Base-by-base conservation (phyloP, 2,888 invertebrate species). In the Mesorhabditis spiculigera region DNA sequence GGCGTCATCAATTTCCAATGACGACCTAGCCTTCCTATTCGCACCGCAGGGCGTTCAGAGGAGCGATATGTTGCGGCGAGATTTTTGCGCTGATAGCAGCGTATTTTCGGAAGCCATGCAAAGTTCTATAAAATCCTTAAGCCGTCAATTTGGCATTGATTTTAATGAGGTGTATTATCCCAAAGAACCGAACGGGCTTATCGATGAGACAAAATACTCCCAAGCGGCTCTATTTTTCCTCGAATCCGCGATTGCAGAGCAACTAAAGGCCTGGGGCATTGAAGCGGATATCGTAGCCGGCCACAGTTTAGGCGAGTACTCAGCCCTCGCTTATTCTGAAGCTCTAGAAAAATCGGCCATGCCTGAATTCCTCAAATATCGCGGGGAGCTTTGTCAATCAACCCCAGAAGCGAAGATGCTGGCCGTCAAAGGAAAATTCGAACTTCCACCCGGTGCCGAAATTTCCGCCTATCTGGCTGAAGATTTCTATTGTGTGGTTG, bases 301-400 rank as follows among this genome's bases (percentile, higher is more conserved):
- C 5, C 84, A 84, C 64, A 80, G 80, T 65, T 64, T 84, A 28
- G 84, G 84, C n/a, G 84, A 84, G 68, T 84, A 81, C 66, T 63
- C 78, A 5, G 83, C 84, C 3, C 67, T 80, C 41, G 66, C 68
- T 0, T 66, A 72, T 58, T 68, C 76, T 4, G 75, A 71, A 5
- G 74, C 70, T 0, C 13, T 81, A 1, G 50, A 69, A 0, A 44
- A 64, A 5, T 66, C 69, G n/a, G 70, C 73, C 3, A 65, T 72
- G 16, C 68, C 80, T 4, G 6, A 71, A 10, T 65, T 84, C 5
- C 64, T 84, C 0, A 68, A 66, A 6, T 45, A 70, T 43, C 72
- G 84, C 58, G 76, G 78, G 4, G 43, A 73, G 65, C 69, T 84
- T 13, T 70, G 78, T 43, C 58, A 45, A 13, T 65, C 62, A 28